Base-by-base conservation (phyloP, 2,888 invertebrate genomes). In the Leucophenga montana region DNA sequence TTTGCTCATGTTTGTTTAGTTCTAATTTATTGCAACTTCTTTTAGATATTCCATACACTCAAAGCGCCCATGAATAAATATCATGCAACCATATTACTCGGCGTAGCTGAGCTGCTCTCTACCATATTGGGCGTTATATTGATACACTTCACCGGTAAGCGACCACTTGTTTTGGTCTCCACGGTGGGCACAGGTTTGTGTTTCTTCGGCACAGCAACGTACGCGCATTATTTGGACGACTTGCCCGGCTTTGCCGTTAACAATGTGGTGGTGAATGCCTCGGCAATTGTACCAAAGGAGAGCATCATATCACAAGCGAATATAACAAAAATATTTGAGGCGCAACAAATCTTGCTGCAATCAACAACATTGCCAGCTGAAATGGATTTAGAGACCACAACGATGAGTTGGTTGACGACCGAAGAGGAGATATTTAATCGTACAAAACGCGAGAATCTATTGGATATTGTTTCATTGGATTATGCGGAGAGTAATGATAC, bases 51-150 rank as follows among this genome's bases (percentile, higher is more conserved):
- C 82, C 91, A 92, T 64, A 91, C 91, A 71, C 84, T 95, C 27
- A 91, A 93, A 62, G 92, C 94, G 0, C 95, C 95, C 0, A 91
- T 95, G 71, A 92, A 95, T 82, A 92, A 93, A 82, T 95, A 94
- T 87, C 92, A 92, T 71, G 94, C 95, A 0, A 94, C 95, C 0
- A 91, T 94, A 50, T 88, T 94, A 33, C 89, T 95, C 31, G 95
- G 95, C 0, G 87, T 93, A 13, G 91, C 93, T 0, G 93, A 95
- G 87, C 89, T 95, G 66, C 69, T 92, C 0, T 94, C 94, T 0
- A 91, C 93, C 0, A 85, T 92, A 3, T 74, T 92, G 6, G 94
- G 94, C 78, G 93, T 94, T 0, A 69, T 90, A 4, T 88, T 93
- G 6, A 93, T 95, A 0, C 94, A 93, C 77, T 92, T 92, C 77